Evolutionary conservation across 2,888 invertebrate genomes (phyloP), one percentile per base, ranked within the genome.

Genomic region (Pristionchus mayeri): DNA sequence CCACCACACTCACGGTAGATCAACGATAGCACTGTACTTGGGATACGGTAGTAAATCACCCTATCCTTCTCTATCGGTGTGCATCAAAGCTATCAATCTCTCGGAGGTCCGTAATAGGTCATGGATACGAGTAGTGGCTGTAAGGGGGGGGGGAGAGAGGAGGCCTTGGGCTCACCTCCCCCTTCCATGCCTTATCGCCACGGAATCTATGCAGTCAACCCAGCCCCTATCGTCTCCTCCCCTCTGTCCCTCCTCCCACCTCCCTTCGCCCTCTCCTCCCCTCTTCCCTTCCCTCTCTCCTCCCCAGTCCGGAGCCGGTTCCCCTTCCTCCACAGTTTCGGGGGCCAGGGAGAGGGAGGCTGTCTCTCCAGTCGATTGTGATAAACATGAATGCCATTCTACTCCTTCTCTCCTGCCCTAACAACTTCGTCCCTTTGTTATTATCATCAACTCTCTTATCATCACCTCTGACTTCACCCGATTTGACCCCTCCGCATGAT

Each of bases 301-400:
- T 37, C 79, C 18, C 21, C 48, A 48, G 48, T 27, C 50, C 50
- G 18, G n/a, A 50, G 48, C 76, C 76, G 76, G 76, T 76, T 76
- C 76, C 30, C 44, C 76, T 76, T 48, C 76, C 27, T 40, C 50
- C 37, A 79, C 44, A 79, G 79, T 79, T 79, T 79, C 79, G 79
- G 79, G 37, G 79, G 37, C 79, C 79, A 40, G 48, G 13, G 54
- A 9, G n/a, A 50, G 50, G 27, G 75, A 21, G 40, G 40, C 40
- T 71, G 67, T 40, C 60, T 63, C 60, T 63, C 27, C 71, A 18
- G 79, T 79, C 79, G 79, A 40, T 79, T 79, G 79, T 79, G 79
- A 79, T 79, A 79, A 79, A 79, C 79, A 79, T 79, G 79, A 79
- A 79, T 79, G 54, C 40, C 54, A 34, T 54, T 37, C 44, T 54